Conservation (phyloP, 2,797 vertebrate genomes). For the Rhynchotus rufescens region DNA sequence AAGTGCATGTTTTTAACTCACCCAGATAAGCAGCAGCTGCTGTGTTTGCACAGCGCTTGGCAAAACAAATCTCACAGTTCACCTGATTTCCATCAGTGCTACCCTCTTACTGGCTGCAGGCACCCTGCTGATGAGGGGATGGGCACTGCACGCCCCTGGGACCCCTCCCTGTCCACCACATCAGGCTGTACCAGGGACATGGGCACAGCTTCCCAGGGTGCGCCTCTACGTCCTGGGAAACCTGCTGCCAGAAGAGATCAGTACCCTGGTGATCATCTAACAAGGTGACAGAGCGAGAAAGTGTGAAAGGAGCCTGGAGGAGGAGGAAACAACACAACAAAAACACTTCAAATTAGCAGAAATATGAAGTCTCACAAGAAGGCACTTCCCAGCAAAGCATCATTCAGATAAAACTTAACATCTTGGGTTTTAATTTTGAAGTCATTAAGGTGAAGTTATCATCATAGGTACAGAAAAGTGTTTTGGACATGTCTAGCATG, state of each 20-base stretch:
- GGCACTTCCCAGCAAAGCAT: background rate
- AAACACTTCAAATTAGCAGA: background rate
- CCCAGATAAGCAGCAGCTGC: background rate
- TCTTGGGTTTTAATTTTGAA: background rate
- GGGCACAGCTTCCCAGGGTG: background rate
- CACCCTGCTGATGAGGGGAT: background rate
- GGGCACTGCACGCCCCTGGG: background rate
- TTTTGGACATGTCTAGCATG: background rate
- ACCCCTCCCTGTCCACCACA: background rate
- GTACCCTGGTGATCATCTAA: background rate
- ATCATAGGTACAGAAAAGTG: background rate
- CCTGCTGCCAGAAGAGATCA: background rate
- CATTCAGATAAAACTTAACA: background rate
- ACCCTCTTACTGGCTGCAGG: background rate
- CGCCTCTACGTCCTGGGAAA: background rate
- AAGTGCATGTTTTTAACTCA: slow-evolving; percentile 4
- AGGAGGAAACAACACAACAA: background rate
- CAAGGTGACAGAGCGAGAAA: background rate
- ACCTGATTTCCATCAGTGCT: slow-evolving; percentile 7
- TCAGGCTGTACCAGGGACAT: background rate
- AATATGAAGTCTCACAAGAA: background rate
- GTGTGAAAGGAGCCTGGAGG: background rate
- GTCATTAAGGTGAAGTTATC: background rate
- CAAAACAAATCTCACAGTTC: slow-evolving; percentile 31
- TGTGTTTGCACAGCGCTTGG: slow-evolving; percentile 11